Percentiles rank a stretch among this genome's conserved stretches.
phyloP scores from a whole-genome alignment of 2,113 vertebrate genomes.

The Actenoides lindsayi region DNA sequence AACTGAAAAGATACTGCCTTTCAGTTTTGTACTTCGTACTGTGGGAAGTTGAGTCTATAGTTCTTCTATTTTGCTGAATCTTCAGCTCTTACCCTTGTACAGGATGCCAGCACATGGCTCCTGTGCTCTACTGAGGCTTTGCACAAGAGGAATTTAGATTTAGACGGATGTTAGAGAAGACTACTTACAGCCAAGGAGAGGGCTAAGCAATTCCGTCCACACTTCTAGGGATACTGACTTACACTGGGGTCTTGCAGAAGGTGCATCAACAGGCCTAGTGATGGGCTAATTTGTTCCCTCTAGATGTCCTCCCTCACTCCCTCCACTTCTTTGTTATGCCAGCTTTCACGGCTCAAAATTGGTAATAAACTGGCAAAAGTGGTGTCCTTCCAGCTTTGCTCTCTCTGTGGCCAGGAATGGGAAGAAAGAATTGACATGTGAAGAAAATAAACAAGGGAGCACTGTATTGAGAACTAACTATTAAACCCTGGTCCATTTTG shows the following conservation, averaged over 20 bases:
- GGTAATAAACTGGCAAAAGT: background rate
- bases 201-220: background rate
- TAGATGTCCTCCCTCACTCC: background rate
- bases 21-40: background rate
- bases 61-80: background rate
- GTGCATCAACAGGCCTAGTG: background rate
- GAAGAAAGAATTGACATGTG: background rate
- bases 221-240: background rate
- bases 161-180: background rate
- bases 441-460: slow-evolving; percentile 25
- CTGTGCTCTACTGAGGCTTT: background rate
- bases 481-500: background rate
- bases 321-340: background rate
- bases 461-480: slow-evolving; percentile 2
- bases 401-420: background rate
- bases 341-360: background rate
- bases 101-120: background rate
- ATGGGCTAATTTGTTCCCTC: background rate
- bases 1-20: background rate
- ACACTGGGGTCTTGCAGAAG: background rate
- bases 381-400: background rate
- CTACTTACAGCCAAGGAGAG: background rate
- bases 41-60: background rate
- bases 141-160: background rate
- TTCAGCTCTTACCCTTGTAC: background rate